Conservation (phyloP, 2,113 vertebrate genomes). For the Pipa parva region DNA sequence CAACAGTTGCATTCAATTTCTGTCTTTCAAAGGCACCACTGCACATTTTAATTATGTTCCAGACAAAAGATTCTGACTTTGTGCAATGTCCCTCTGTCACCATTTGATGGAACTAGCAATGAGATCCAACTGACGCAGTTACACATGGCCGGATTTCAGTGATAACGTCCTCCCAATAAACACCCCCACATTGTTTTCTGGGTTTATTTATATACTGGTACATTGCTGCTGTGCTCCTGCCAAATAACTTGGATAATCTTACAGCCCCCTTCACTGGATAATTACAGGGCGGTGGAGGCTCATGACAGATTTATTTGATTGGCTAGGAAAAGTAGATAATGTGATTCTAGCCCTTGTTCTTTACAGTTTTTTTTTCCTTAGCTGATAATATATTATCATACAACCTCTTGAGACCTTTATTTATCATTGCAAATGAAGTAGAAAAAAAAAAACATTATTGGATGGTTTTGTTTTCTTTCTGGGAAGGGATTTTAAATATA, state of each 20-base stretch:
- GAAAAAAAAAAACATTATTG: too few species aligned
- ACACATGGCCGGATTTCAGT: conserved; percentile 19
- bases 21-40: background rate
- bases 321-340: conserved; percentile 30
- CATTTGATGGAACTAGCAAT: conserved; percentile 5
- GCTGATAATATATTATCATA: too few species aligned
- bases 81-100: background rate
- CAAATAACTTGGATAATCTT: conserved; percentile 32
- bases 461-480: too few species aligned
- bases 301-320: conserved; percentile 32
- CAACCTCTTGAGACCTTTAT: too few species aligned
- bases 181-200: conserved; percentile 11
- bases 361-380: too few species aligned
- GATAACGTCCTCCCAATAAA: conserved; percentile 20
- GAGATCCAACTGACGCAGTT: conserved; percentile 9
- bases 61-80: background rate
- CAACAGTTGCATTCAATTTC: background rate
- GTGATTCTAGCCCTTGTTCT: too few species aligned
- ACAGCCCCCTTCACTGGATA: conserved; percentile 32
- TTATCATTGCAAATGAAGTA: too few species aligned
- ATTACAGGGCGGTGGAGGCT: conserved; percentile 26
- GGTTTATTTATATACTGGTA: conserved; percentile 36
- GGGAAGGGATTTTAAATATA: too few species aligned
- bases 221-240: conserved; percentile 37
- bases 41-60: background rate